These are phyloP conservation scores for Hucho hucho DNA, from an alignment of 2,113 vertebrate species.

Conservation along the genomic window DNA sequence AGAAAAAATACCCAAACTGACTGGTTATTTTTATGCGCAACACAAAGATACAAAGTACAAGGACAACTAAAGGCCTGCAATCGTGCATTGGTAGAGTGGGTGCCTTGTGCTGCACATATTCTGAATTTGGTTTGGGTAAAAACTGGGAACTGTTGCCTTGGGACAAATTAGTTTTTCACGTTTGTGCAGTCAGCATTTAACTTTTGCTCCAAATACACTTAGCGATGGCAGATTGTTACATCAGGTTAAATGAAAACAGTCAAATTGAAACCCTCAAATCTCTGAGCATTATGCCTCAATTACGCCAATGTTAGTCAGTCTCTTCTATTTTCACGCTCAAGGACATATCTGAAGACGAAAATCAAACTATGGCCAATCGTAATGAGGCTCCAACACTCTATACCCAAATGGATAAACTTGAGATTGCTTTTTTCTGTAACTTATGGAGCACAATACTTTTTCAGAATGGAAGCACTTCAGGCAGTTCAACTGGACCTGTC, in stretches of 20 bases:
- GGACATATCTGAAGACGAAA: not conserved
- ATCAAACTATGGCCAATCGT: too few relatives aligned
- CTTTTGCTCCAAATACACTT: not conserved
- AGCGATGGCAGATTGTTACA: not conserved
- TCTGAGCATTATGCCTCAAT: not conserved
- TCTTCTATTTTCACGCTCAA: not conserved
- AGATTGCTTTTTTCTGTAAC: too few relatives aligned
- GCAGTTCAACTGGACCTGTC: not conserved
- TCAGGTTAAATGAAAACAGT: not conserved
- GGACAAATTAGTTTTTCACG: not conserved
- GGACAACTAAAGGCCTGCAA: not conserved
- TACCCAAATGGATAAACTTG: not conserved
- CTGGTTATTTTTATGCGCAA: too few relatives aligned
- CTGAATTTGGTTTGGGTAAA: not conserved
- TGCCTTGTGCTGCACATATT: not conserved
- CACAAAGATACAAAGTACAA: too few relatives aligned
- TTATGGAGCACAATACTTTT: too few relatives aligned
- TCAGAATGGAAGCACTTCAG: not conserved
- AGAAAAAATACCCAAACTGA: too few relatives aligned
- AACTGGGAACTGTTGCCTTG: not conserved
- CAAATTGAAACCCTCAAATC: too few relatives aligned
- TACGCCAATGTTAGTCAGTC: not conserved
- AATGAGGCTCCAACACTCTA: too few relatives aligned
- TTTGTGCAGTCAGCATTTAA: not conserved
- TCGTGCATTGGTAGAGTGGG: not conserved